Evolutionary conservation across 2,113 vertebrate species (phyloP).

Genomic region (Platycercus adscitus): DNA sequence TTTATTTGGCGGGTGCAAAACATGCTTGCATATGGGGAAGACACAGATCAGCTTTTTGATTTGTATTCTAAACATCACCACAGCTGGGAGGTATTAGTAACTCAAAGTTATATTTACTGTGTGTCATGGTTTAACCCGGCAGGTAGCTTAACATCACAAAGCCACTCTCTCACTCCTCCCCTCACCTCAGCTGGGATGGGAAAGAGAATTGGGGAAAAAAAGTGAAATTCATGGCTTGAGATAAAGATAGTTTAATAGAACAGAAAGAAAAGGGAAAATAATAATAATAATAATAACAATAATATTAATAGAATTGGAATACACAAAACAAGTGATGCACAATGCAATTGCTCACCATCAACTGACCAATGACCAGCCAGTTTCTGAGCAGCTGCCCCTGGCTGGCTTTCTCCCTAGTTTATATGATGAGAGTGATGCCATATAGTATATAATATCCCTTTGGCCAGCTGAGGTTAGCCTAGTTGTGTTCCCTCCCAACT

Average conservation of each 20-base stretch:
- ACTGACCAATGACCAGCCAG: background rate
- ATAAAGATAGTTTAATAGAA: background rate
- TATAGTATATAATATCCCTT: background rate
- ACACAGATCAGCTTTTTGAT: background rate
- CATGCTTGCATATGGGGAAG: background rate
- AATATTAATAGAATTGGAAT: background rate
- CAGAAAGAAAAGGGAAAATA: background rate
- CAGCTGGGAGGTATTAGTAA: background rate
- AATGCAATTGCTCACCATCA: background rate
- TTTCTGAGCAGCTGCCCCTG: background rate
- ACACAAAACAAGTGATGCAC: background rate
- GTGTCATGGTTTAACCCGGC: background rate
- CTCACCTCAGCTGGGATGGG: background rate
- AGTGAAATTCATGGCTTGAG: background rate
- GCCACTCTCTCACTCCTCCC: background rate
- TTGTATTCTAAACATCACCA: background rate
- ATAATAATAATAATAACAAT: background rate
- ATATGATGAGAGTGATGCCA: background rate
- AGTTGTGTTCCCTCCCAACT: background rate
- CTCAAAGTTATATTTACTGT: background rate
- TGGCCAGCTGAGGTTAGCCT: background rate
- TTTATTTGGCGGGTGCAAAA: background rate
- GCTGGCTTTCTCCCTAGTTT: background rate
- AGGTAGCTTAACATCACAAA: background rate
- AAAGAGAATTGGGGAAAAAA: background rate